A percentile compares a stretch with the other conserved stretches of the same genome.
phyloP scores from a whole-genome alignment of 2,797 vertebrate species.

The Stomatorhinus walkeri region DNA sequence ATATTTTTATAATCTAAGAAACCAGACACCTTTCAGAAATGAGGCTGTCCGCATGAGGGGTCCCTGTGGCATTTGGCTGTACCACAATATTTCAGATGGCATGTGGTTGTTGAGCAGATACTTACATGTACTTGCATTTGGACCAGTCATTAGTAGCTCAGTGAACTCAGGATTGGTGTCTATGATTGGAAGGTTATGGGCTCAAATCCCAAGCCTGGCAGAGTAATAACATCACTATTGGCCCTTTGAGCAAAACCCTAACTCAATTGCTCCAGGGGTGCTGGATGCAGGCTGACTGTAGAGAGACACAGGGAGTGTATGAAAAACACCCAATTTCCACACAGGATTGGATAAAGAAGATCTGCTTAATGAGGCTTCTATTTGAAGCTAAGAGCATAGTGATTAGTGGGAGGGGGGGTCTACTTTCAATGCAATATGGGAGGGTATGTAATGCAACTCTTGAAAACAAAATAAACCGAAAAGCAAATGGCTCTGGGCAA shows the following conservation, averaged over 20 bases:
- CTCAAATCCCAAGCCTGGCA: background rate
- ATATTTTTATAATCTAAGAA: background rate
- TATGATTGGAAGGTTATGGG: background rate
- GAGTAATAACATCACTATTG: background rate
- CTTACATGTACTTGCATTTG: background rate
- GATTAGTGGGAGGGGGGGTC: background rate
- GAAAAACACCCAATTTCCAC: background rate
- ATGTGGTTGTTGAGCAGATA: background rate
- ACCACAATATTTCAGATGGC: background rate
- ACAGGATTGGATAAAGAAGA: background rate
- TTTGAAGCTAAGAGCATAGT: background rate
- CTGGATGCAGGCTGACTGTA: background rate
- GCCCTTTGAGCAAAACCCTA: background rate
- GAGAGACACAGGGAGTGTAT: background rate
- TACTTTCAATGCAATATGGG: background rate
- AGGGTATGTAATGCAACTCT: background rate
- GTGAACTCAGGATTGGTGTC: background rate
- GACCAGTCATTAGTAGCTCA: background rate
- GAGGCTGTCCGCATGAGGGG: background rate
- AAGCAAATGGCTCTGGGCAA: background rate
- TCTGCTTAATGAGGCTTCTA: background rate
- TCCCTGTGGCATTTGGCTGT: background rate
- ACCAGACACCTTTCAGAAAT: background rate
- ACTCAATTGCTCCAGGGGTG: background rate
- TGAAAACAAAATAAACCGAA: background rate